Base-by-base conservation (phyloP, 2,113 vertebrate genomes). In the Tachycineta bicolor region DNA sequence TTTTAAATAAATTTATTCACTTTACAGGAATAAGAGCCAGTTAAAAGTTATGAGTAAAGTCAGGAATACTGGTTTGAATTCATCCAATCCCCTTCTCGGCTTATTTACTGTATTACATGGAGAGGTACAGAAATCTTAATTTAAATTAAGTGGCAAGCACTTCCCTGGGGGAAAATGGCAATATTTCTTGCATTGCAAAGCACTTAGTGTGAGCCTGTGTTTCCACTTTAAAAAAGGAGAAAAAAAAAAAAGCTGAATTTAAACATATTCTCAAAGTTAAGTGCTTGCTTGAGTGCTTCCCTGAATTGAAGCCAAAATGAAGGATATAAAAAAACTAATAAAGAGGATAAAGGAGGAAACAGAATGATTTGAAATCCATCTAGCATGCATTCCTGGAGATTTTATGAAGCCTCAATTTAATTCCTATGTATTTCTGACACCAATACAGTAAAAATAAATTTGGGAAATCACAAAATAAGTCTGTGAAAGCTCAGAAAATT, bases 151-250 rank as follows among this genome's bases (percentile, higher is more conserved):
- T 69, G n/a, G 4, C 5, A 70, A 81, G n/a, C 4, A 58, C 17
- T 41, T 62, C 6, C 4, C 14, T 39, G 8, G 50, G 33, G 16
- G 34, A 78, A 85, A 78, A 75, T 22, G 41, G 31, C 8, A 82
- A 67, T 4, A 18, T 31, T 44, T 86, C 34, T 74, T 68, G 15
- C 39, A 68, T 71, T 83, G 47, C 34, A 92, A 83, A 93, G 33
- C 34, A 39, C 17, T 67, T 59, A 71, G 6, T 0, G 0, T 47
- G 2, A 71, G 47, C 5, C 33, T 63, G 23, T 1, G 1, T 70
- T 83, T 82, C 52, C 23, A 69, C 13, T 59, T 29, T 6, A 37
- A 55, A 18, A 43, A 33, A 37, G 31, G 37, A 37, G 37, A 37
- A 33, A 8, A n/a, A 37, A 33, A 8, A n/a, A 44, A 13, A 11